Evolutionary conservation across 2,797 vertebrate species (phyloP).

Genomic region (Notolepis coatsorum): DNA sequence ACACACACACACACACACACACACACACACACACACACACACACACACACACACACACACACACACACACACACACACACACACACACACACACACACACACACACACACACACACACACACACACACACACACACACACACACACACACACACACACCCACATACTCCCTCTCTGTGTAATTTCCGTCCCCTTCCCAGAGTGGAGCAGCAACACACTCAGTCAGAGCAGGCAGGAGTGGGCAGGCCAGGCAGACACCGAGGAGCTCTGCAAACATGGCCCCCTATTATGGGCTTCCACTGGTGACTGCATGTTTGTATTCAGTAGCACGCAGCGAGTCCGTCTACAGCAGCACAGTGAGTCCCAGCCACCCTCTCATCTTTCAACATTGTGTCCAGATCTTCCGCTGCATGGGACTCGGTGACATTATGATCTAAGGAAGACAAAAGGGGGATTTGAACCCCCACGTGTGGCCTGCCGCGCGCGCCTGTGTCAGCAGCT

Average conservation of each 20-base stretch:
- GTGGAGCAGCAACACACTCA: constrained; percentile 28
- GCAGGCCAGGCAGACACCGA: constrained; percentile 17
- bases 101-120: constrained; percentile 26
- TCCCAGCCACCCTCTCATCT: constrained; percentile 34
- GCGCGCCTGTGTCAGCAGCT: constrained; percentile 5
- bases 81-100: constrained; percentile 24
- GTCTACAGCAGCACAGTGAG: constrained; percentile 30
- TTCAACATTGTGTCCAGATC: constrained; percentile 17
- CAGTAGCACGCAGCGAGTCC: not conserved
- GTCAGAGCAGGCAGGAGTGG: constrained; percentile 46
- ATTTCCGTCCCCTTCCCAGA: constrained; percentile 47
- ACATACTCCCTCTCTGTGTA: constrained; percentile 32
- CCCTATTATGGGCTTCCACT: constrained; percentile 24
- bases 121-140: constrained; percentile 24
- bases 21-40: constrained; percentile 30
- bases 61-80: constrained; percentile 8
- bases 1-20: constrained; percentile 8
- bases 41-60: constrained; percentile 24
- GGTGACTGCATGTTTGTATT: too few relatives aligned
- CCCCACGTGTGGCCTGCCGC: constrained; percentile 30
- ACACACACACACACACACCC: constrained; percentile 8
- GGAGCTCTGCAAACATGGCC: constrained; percentile 37
- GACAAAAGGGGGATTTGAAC: constrained; percentile 37
- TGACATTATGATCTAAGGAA: constrained; percentile 39
- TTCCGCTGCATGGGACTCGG: constrained; percentile 28